phyloP scores from a whole-genome alignment of 1,140 invertebrate species.

The Eufriesea mexicana region DNA sequence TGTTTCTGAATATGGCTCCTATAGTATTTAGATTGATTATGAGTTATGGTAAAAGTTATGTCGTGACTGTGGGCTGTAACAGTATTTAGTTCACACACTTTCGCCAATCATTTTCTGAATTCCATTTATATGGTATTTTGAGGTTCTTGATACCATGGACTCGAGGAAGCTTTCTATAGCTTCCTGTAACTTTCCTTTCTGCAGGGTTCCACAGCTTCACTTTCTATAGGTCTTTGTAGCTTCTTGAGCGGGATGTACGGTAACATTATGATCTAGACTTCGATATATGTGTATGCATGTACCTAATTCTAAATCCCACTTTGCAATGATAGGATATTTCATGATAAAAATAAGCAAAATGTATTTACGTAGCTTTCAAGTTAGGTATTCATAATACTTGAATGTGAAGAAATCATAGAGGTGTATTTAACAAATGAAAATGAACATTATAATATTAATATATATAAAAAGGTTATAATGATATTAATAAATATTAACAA shows the following conservation, averaged over 20 bases:
- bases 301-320: not conserved
- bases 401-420: too few relatives aligned
- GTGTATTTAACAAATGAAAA: too few relatives aligned
- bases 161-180: not conserved
- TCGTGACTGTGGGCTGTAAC: not conserved
- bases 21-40: too few relatives aligned
- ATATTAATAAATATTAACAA: too few relatives aligned
- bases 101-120: not conserved
- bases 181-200: constrained; percentile 2
- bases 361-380: not conserved
- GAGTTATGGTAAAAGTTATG: too few relatives aligned
- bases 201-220: not conserved
- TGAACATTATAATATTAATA: too few relatives aligned
- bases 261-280: not conserved
- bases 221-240: constrained; percentile 19
- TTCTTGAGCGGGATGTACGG: constrained; percentile 8
- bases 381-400: too few relatives aligned
- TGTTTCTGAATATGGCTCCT: too few relatives aligned
- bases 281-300: not conserved
- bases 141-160: not conserved
- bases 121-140: not conserved
- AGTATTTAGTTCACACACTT: not conserved
- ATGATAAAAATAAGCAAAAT: not conserved
- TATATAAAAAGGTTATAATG: too few relatives aligned
- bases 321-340: not conserved